These are phyloP conservation scores for Polyommatus iphigenia DNA, from an alignment of 2,888 invertebrate genomes.

Conservation along the genomic window DNA sequence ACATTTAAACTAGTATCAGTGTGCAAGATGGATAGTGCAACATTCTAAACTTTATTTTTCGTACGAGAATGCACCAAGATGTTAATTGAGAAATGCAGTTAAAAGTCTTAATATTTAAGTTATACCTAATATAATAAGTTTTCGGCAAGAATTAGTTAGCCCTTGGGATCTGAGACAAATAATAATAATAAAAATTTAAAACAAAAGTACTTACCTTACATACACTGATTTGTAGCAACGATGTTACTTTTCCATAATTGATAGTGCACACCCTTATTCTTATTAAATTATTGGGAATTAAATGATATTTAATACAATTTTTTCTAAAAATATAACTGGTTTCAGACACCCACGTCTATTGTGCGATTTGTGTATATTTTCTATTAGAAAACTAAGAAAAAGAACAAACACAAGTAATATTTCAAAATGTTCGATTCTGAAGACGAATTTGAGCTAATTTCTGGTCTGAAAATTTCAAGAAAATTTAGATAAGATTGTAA, in stretches of 20 bases:
- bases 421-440: neutral
- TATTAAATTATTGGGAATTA: neutral
- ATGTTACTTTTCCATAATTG: slow-evolving; percentile 17
- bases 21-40: no score
- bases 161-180: neutral
- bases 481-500: neutral
- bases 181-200: neutral
- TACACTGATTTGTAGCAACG: neutral
- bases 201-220: slow-evolving; percentile 18
- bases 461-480: neutral
- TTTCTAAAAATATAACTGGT: slow-evolving; percentile 5
- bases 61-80: neutral
- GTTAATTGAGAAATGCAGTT: neutral
- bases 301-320: neutral
- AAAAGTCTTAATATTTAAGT: neutral
- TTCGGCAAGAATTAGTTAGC: neutral
- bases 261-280: neutral
- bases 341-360: slow-evolving; percentile 25
- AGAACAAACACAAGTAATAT: neutral
- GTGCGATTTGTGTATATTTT: neutral
- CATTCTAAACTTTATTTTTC: neutral
- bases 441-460: neutral
- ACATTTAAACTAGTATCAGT: no score
- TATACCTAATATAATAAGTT: neutral
- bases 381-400: neutral